Percentiles rank a stretch among this genome's conserved stretches.
Conservation (phyloP, 2,888 invertebrate species). For the Rhimphoctona megacephalus region DNA sequence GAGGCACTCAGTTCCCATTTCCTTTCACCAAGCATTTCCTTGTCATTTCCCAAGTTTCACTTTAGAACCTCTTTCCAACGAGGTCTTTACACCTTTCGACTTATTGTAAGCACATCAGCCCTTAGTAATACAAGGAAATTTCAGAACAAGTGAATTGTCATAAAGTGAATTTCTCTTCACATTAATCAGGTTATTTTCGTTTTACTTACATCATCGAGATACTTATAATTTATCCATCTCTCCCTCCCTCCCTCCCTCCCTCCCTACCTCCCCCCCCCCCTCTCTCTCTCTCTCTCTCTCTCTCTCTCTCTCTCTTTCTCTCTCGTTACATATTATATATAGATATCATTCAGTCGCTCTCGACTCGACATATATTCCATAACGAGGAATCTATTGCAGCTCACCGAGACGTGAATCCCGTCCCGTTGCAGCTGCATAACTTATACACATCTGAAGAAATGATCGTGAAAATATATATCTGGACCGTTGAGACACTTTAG, state of each 20-base stretch:
- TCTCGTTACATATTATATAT: conserved; percentile 1
- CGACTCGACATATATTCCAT: conserved; percentile 49
- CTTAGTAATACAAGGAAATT: neutral
- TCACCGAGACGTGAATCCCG: conserved; percentile 46
- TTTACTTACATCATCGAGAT: neutral
- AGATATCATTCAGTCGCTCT: conserved; percentile 9
- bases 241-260: neutral
- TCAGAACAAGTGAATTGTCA: neutral
- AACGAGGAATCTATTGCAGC: conserved; percentile 54
- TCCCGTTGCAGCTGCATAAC: conserved; percentile 12
- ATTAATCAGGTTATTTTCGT: conserved; percentile 12
- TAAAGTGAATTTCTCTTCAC: neutral
- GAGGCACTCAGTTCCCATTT: conserved; percentile 76
- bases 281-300: neutral
- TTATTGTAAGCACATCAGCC: conserved; percentile 58
- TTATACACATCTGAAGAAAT: conserved; percentile 32
- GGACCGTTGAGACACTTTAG: conserved; percentile 55
- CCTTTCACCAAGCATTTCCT: conserved; percentile 76
- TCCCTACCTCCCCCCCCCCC: neutral
- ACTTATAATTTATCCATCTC: neutral
- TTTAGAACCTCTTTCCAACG: conserved; percentile 61
- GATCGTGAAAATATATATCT: conserved; percentile 45
- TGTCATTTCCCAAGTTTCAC: conserved; percentile 76
- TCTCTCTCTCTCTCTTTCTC: neutral
- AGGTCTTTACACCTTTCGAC: conserved; percentile 61